phyloP scores from a whole-genome alignment of 1,140 invertebrate genomes.

The Caenorhabditis brenneri region DNA sequence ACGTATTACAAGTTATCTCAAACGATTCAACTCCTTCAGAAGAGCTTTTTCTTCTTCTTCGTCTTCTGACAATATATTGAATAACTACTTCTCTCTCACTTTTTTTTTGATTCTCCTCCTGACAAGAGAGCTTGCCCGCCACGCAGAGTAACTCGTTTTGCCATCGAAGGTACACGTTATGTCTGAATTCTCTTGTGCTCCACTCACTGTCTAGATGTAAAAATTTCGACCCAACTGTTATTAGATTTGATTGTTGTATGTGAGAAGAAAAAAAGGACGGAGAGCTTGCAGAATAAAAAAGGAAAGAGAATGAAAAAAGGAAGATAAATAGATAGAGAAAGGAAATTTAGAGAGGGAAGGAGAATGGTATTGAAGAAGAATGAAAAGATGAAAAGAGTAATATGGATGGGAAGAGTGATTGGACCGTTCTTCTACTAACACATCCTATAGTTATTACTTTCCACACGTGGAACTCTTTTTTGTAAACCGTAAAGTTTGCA shows the following conservation, averaged over 20 bases:
- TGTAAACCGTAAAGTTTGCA: too few relatives aligned
- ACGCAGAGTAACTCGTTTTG: constrained; percentile 30
- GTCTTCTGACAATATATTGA: background rate
- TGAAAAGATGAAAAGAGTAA: constrained; percentile 8
- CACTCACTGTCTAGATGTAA: background rate
- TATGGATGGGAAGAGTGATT: too few relatives aligned
- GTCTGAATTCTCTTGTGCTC: background rate
- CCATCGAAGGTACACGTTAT: constrained; percentile 25
- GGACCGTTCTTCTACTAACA: too few relatives aligned
- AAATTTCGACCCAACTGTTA: constrained; percentile 31
- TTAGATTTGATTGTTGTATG: constrained; percentile 40
- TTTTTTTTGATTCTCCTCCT: background rate
- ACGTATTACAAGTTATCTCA: too few relatives aligned
- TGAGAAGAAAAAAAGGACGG: constrained; percentile 19
- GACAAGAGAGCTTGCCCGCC: constrained; percentile 8
- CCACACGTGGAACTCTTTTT: too few relatives aligned
- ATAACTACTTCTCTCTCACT: background rate
- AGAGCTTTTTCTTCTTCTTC: background rate
- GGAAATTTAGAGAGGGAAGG: background rate
- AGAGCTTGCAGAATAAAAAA: background rate
- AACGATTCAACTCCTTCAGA: background rate
- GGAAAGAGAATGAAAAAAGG: background rate
- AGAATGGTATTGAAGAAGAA: background rate
- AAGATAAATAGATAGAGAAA: background rate
- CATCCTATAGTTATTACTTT: too few relatives aligned